These are phyloP conservation scores for Tachystola acroxantha DNA, from an alignment of 2,888 invertebrate species.

Conservation along the genomic window DNA sequence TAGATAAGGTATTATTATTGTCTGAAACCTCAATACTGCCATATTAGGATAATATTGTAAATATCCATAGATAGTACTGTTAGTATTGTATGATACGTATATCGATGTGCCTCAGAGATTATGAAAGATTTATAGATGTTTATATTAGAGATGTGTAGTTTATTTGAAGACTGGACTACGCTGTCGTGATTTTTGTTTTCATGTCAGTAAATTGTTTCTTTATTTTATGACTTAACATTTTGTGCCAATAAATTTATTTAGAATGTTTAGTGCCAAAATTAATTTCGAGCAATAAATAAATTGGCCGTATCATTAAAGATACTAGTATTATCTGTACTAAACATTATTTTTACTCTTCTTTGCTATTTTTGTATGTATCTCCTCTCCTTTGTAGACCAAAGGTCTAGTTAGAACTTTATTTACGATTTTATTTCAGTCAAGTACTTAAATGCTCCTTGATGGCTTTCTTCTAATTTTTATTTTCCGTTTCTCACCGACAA, in stretches of 20 bases:
- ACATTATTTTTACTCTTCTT: too few relatives aligned
- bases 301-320: too few relatives aligned
- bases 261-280: constrained; percentile 3
- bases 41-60: constrained; percentile 65
- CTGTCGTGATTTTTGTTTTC: neutral
- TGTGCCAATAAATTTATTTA: neutral
- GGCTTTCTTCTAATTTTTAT: too few relatives aligned
- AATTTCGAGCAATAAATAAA: too few relatives aligned
- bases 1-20: constrained; percentile 27
- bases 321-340: too few relatives aligned
- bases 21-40: constrained; percentile 70
- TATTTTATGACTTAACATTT: neutral
- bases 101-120: constrained; percentile 74
- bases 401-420: too few relatives aligned
- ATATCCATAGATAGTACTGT: constrained; percentile 40
- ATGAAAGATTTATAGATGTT: constrained; percentile 57
- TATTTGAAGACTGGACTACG: constrained; percentile 58
- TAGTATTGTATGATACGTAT: constrained; percentile 56
- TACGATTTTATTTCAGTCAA: too few relatives aligned
- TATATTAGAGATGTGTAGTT: constrained; percentile 41
- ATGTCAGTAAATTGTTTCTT: neutral
- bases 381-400: too few relatives aligned
- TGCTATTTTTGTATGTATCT: too few relatives aligned
- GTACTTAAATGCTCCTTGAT: too few relatives aligned
- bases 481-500: too few relatives aligned